A percentile compares a stretch with the other conserved stretches of the same genome.
These are phyloP conservation scores for Drosophila neotestacea DNA, from an alignment of 2,888 invertebrate species.

Conservation along the genomic window DNA sequence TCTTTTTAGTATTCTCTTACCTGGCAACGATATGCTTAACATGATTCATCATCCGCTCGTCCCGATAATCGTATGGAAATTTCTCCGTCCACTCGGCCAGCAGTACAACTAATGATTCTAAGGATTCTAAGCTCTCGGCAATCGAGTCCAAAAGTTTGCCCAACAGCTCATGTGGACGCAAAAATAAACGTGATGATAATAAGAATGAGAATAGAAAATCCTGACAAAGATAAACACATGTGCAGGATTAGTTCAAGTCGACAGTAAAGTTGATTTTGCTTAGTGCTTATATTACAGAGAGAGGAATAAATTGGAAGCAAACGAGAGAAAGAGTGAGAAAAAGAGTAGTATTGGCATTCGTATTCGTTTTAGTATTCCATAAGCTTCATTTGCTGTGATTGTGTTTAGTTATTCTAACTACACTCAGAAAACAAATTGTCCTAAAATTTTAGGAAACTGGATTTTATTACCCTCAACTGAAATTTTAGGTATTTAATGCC, in stretches of 20 bases:
- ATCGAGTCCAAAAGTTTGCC: constrained; percentile 84
- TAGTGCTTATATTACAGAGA: not conserved
- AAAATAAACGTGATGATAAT: constrained; percentile 85
- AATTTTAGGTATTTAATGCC: too few species aligned
- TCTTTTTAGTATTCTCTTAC: constrained; percentile 83
- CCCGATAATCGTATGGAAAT: constrained; percentile 85
- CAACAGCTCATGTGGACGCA: constrained; percentile 85
- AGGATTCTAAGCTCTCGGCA: constrained; percentile 84
- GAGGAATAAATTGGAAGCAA: not conserved
- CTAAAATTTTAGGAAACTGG: too few species aligned
- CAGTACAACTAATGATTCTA: constrained; percentile 83
- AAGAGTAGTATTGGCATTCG: not conserved
- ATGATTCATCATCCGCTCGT: constrained; percentile 85
- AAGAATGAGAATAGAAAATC: constrained; percentile 85
- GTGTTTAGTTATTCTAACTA: constrained; percentile 7
- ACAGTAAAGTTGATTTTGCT: not conserved
- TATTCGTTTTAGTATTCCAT: constrained; percentile 1
- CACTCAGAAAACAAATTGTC: too few species aligned
- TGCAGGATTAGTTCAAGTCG: constrained; percentile 9
- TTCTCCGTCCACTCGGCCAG: constrained; percentile 85
- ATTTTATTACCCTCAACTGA: too few species aligned
- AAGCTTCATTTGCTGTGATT: constrained; percentile 15
- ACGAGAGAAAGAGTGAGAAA: not conserved
- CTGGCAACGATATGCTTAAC: constrained; percentile 85
- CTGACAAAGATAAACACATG: constrained; percentile 65